phyloP scores from a whole-genome alignment of 2,113 vertebrate genomes.

The Abramis brama region DNA sequence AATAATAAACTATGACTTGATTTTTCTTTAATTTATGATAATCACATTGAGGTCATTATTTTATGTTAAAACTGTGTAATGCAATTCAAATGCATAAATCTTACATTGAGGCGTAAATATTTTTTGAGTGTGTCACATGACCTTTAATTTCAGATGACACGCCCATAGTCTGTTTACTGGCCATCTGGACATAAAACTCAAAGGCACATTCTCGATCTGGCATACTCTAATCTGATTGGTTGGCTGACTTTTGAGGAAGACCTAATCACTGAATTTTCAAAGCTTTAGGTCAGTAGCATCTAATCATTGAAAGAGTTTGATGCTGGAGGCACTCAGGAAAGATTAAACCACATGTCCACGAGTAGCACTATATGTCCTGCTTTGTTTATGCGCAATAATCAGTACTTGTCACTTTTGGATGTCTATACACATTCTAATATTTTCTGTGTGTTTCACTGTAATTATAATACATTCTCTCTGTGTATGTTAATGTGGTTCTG shows the following conservation, averaged over 20 bases:
- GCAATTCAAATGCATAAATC: not conserved
- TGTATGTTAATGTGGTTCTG: not conserved
- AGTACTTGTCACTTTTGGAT: not conserved
- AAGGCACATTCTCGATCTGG: not conserved
- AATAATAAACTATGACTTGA: not conserved
- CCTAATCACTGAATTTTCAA: not conserved
- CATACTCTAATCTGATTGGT: not conserved
- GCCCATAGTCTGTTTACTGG: not conserved
- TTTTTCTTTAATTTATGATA: not conserved
- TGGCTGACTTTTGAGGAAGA: not conserved
- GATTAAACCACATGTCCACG: not conserved
- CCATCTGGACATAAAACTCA: not conserved
- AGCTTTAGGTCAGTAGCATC: not conserved
- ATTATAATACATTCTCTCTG: not conserved
- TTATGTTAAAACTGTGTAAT: not conserved
- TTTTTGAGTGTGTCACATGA: not conserved
- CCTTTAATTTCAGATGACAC: not conserved
- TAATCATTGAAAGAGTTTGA: not conserved
- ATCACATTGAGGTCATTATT: not conserved
- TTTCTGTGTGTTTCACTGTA: not conserved
- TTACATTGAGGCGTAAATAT: not conserved
- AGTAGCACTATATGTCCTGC: not conserved
- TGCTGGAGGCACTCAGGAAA: not conserved
- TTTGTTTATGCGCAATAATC: slow-evolving; percentile 3
- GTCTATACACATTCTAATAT: not conserved